Base-by-base conservation (phyloP, 92 coral and sea anemone genomes). In the Parazoanthus swiftii region DNA sequence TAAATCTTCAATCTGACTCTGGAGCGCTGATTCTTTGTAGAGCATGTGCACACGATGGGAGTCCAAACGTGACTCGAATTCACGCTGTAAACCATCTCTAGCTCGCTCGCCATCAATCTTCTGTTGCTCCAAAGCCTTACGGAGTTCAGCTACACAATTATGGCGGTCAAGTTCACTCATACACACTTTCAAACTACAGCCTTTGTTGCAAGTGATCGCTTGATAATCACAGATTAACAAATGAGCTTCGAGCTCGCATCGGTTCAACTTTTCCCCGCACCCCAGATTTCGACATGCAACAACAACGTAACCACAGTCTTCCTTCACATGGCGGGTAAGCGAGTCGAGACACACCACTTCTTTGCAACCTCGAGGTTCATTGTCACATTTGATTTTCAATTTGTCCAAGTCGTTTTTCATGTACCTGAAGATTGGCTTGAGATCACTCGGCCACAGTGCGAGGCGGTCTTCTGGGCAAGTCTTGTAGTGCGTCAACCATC, bases 11-110 rank as follows among this genome's bases (percentile, higher is more conserved):
- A 95, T 93, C 89, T 95, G 98, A 80, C 92, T 95, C 75, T 95
- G 98, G 5, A 95, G 90, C 8, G 93, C 91, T 8, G 98, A 90
- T 75, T 95, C 98, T 81, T 93, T 95, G 90, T 92, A 95, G 4
- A 95, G 94, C 98, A 95, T 93, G 90, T 95, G 94, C 44, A 93
- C 94, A 20, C 98, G 98, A 44, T 95, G 98, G 10, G 98, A 91
- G 65, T 93, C 96, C 23, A 95, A 88, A 0, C 95, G 92, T 23
- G 94, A 79, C 85, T 95, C 98, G 89, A 93, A 74, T 18, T 95
- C 98, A 20, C 89, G 72, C 51, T 86, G 90, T n/a, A 90, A 74
- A 65, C 90, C 98, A 20, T 89, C 88, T 66, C 93, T 63, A 46
- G 80, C 85, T 3, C 59, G 50, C 15, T 89, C 88, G 66, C 89